Evolutionary conservation across 92 coral and sea anemone genomes (phyloP), one percentile per base, ranked within the genome.

Genomic region (Plumapathes pennacea): DNA sequence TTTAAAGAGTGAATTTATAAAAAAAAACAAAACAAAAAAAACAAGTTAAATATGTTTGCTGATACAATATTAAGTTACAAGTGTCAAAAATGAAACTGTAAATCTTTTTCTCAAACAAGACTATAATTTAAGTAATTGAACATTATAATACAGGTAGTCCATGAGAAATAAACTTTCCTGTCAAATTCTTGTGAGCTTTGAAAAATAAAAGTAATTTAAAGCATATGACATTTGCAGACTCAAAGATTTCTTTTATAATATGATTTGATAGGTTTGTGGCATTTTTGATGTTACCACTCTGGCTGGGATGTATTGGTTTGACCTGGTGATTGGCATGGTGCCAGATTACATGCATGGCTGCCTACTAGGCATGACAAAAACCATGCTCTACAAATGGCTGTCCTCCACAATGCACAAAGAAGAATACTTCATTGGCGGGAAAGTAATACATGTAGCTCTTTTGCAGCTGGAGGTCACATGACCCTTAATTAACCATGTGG

Each of bases 311-410:
- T 80, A 71, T 5, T 75, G 78, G 89, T 75, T 82, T 56, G 89
- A 82, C 33, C 26, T 84, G 1, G 77, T 77, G 0, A 28, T 65
- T 22, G 89, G 84, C 0, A 76, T 83, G 76, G 84, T 83, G 10
- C 89, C 89, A 15, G 90, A 84, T 34, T 78, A 77, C 29, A 84
- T 84, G 90, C 90, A 77, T 78, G 84, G 90, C 13, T 70, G 84
- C 28, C 14, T 84, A 23, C 26, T 77, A n/a, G 90, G 85, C 1
- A 25, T 77, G 9, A 84, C 85, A 22, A 77, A 84, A 39, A 72
- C 55, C 8, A 65, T 84, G 2, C 62, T 84, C 1, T 34, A 72
- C 48, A 84, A 64, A 31, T 78, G 90, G 85, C 54, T 84, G 11
- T 84, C 90, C 0, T 20, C 90, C 17, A 65, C 72, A 0, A 56